Evolutionary conservation across 1,140 invertebrate species (phyloP).

Genomic region (Scaptomyza graminum): DNA sequence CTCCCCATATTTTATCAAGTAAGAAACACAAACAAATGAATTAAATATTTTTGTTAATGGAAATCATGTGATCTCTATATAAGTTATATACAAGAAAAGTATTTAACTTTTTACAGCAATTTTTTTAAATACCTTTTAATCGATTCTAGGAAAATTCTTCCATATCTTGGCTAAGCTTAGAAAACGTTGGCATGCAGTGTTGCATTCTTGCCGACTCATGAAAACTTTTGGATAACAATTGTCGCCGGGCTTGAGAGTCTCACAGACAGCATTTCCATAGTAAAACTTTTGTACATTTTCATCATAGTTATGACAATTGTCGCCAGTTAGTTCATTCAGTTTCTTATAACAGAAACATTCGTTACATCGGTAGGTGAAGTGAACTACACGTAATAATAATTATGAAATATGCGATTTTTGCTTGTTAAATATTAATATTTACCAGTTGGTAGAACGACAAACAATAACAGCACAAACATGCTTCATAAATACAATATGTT

Average conservation of each 20-base stretch:
- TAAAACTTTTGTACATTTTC: conserved; percentile 5
- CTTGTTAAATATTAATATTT: not conserved
- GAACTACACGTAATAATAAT: not conserved
- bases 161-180: not conserved
- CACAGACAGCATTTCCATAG: conserved; percentile 16
- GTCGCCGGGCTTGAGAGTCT: conserved; percentile 11
- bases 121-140: not conserved
- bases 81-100: no score
- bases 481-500: no score
- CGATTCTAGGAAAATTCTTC: not conserved
- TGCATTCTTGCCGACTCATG: not conserved
- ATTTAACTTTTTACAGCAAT: no score
- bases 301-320: conserved; percentile 11
- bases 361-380: not conserved
- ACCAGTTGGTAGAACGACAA: not conserved
- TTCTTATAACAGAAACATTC: conserved; percentile 28
- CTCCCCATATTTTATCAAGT: no score
- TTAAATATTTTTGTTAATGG: no score
- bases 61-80: no score
- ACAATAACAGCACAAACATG: not conserved
- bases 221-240: conserved; percentile 23
- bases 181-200: conserved; percentile 16
- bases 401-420: not conserved
- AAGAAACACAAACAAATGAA: no score
- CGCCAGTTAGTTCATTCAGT: no score